A percentile compares a stretch with the other conserved stretches of the same genome.
phyloP scores from a whole-genome alignment of 2,888 invertebrate species.

The Cerceris rybyensis region DNA sequence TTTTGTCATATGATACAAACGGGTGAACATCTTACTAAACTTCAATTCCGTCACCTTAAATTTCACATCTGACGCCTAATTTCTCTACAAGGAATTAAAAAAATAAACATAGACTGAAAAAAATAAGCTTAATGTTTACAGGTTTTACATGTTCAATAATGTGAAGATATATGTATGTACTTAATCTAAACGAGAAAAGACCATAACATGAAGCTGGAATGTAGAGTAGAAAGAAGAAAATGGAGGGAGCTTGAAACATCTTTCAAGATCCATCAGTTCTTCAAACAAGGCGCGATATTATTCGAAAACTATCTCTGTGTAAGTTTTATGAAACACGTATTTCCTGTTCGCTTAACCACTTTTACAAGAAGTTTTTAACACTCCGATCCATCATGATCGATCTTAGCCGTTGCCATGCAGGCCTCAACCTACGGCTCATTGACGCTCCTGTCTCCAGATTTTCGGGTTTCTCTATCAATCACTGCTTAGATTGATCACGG shows the following conservation, averaged over 20 bases:
- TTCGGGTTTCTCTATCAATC: slow-evolving; percentile 68
- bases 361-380: slow-evolving; percentile 57
- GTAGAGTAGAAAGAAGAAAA: neutral
- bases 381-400: slow-evolving; percentile 68
- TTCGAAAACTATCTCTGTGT: neutral
- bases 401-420: slow-evolving; percentile 52
- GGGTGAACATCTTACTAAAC: no score
- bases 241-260: neutral
- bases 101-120: no score
- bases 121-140: no score
- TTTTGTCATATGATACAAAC: no score
- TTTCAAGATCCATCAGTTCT: neutral
- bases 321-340: slow-evolving; percentile 15
- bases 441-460: slow-evolving; percentile 76
- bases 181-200: no score
- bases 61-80: no score
- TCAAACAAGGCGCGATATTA: neutral
- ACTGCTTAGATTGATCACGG: slow-evolving; percentile 56
- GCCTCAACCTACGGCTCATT: slow-evolving; percentile 67
- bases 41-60: no score
- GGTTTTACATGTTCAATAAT: no score
- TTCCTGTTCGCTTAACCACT: slow-evolving; percentile 35
- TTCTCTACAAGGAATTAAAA: no score
- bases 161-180: no score
- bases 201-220: neutral